Percentiles rank a stretch among this genome's conserved stretches.
Conservation (phyloP, 2,113 vertebrate genomes). For the Hydrolagus affinis region DNA sequence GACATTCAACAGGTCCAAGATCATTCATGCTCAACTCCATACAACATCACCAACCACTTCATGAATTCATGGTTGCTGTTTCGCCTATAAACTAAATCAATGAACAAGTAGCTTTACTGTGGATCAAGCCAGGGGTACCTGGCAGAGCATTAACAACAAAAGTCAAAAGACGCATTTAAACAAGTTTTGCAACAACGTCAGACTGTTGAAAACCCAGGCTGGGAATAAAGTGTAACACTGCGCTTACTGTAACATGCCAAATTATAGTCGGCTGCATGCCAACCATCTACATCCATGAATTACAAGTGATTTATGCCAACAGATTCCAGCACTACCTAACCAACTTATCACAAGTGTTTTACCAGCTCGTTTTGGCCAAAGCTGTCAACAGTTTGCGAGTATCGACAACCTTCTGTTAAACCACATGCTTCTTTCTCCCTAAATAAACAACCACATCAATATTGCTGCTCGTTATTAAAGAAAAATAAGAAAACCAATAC, state of each 20-base stretch:
- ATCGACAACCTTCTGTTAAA: background rate
- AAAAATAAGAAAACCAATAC: background rate
- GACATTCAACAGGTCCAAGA: background rate
- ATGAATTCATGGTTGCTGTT: background rate
- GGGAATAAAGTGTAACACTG: background rate
- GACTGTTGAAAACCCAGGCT: background rate
- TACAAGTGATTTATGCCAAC: constrained; percentile 14
- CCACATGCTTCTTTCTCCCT: background rate
- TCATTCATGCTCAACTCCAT: background rate
- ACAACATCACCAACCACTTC: background rate
- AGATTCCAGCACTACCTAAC: background rate
- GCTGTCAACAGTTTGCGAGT: background rate
- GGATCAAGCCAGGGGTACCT: background rate
- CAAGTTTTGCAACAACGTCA: background rate
- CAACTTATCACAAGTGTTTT: constrained; percentile 7
- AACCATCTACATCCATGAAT: background rate
- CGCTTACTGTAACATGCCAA: constrained; percentile 19
- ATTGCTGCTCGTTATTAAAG: background rate
- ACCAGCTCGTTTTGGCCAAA: background rate
- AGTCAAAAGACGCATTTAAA: constrained; percentile 21
- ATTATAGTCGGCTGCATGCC: background rate
- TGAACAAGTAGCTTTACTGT: constrained; percentile 27
- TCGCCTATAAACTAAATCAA: constrained; percentile 7
- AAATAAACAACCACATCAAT: too few relatives aligned
- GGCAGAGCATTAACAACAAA: background rate